These are phyloP conservation scores for Antheraea yamamai DNA, from an alignment of 2,888 invertebrate genomes.

Conservation along the genomic window DNA sequence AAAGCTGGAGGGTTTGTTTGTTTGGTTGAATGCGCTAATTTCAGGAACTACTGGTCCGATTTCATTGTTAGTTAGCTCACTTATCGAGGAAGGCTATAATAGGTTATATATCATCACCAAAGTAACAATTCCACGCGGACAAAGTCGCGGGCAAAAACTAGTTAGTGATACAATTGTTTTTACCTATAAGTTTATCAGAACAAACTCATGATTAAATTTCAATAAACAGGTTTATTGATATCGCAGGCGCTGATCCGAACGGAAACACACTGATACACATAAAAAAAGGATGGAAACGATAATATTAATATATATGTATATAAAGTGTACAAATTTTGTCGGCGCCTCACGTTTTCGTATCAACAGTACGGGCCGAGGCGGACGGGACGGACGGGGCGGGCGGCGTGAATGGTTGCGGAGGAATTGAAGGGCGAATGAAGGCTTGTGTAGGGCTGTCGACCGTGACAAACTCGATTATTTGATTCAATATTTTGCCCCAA, in stretches of 20 bases:
- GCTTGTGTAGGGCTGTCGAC: slow-evolving; percentile 9
- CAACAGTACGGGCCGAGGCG: slow-evolving; percentile 24
- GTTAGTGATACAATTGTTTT: too few relatives aligned
- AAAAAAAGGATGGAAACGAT: not conserved
- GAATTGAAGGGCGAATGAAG: slow-evolving; percentile 8
- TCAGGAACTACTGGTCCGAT: too few relatives aligned
- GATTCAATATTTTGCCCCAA: slow-evolving; percentile 3
- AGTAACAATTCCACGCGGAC: too few relatives aligned
- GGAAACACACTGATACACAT: not conserved
- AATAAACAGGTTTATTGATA: slow-evolving; percentile 2
- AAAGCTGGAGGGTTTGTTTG: too few relatives aligned
- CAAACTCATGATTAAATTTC: not conserved
- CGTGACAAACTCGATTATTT: slow-evolving; percentile 9
- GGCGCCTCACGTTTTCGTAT: slow-evolving; percentile 35
- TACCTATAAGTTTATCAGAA: not conserved
- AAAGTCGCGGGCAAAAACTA: too few relatives aligned
- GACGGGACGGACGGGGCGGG: slow-evolving; percentile 14
- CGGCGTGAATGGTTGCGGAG: slow-evolving; percentile 18
- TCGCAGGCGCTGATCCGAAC: slow-evolving; percentile 1
- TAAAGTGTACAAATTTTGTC: slow-evolving; percentile 10
- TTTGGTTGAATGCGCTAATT: too few relatives aligned
- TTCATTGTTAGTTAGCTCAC: too few relatives aligned
- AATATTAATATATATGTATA: slow-evolving; percentile 12
- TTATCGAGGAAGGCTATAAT: too few relatives aligned
- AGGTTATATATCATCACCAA: too few relatives aligned